Evolutionary conservation across 2,888 invertebrate genomes (phyloP).

Genomic region (Atrina japonica): DNA sequence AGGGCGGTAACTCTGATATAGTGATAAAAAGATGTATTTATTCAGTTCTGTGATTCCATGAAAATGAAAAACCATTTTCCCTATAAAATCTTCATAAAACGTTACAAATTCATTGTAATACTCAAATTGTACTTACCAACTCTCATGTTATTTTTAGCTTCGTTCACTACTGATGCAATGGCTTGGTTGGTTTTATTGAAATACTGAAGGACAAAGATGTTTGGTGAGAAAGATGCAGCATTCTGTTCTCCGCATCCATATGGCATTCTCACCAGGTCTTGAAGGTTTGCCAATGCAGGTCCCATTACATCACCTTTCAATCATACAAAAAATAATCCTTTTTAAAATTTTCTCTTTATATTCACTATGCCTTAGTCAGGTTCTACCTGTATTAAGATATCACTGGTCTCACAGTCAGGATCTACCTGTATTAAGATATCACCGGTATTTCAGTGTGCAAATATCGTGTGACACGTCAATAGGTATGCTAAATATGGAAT

Average conservation of each 20-base stretch:
- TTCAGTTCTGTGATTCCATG: no score
- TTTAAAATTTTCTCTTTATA: neutral
- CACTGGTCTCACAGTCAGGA: no score
- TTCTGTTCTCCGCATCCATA: conserved; percentile 92
- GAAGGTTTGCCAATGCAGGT: conserved; percentile 82
- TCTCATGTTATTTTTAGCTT: conserved; percentile 84
- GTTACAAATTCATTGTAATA: no score
- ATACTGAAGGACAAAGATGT: conserved; percentile 86
- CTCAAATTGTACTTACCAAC: conserved; percentile 83
- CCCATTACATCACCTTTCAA: conserved; percentile 80
- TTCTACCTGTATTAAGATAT: no score
- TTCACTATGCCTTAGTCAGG: neutral
- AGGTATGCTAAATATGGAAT: no score
- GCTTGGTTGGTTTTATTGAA: conserved; percentile 83
- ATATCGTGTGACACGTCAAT: no score
- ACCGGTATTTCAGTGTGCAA: no score
- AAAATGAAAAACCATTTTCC: no score
- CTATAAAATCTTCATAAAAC: no score
- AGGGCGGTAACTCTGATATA: no score
- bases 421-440: no score
- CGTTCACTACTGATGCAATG: conserved; percentile 83
- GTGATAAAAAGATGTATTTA: no score
- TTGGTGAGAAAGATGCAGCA: conserved; percentile 89
- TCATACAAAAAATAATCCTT: neutral
- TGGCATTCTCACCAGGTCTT: conserved; percentile 86